Evolutionary conservation across 2,888 invertebrate species (phyloP), one percentile per base, ranked within the genome.

Genomic region (Zeuzera pyrina): DNA sequence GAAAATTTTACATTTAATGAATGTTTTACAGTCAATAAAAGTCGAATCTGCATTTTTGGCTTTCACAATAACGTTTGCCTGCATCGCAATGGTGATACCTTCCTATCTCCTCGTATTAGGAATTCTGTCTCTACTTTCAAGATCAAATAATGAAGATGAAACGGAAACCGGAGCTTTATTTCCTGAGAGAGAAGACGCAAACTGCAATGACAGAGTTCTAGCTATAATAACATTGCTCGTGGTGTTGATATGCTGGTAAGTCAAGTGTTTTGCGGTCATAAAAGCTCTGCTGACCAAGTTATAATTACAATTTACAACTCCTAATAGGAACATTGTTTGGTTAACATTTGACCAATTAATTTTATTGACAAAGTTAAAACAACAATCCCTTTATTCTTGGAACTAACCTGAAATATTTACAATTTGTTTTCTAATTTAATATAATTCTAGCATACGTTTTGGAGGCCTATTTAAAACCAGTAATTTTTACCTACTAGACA

Each of bases 31-130:
- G 91, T 87, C 89, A 29, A 81, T 91, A 51, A 88, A 88, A 71
- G 83, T 90, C 55, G 91, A 91, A 60, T 88, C 88, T 8, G 88
- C 88, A 23, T 90, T 91, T 58, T 77, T 91, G 37, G 85, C 83
- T 10, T 76, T 88, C 47, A 83, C 90, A 55, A 85, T 87, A 39
- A 62, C 88, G 27, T 88, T 89, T 45, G 78, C 87, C 30, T 78
- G 89, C 51, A 73, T 91, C 43, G 87, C 90, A 15, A 73, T 90
- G 45, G 81, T 89, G 36, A 87, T 90, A 49, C 87, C 91, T 29
- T 76, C 86, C 31, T 81, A 84, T 38, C 65, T 84, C 3, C 49
- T 84, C 30, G 67, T 83, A 38, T 47, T 78, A 43, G 86, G 85
- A 33, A 84, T 89, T 34, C 67, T 90, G 43, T 84, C 87, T 36